Base-by-base conservation (phyloP, 2,113 vertebrate genomes). In the Callopanchax toddi region DNA sequence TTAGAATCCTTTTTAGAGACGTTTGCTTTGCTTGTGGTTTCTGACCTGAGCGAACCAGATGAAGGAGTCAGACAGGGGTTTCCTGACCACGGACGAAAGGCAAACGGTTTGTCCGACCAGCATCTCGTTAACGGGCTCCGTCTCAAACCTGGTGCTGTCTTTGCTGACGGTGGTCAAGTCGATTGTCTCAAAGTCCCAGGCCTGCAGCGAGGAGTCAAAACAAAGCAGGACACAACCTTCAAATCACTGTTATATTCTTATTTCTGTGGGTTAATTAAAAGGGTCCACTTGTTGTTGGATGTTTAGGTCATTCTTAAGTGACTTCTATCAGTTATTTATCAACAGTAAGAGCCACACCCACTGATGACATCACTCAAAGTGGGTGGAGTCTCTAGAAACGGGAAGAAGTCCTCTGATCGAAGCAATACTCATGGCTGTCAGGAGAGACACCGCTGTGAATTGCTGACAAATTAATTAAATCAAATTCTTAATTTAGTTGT, bases 21-120 rank as follows among this genome's bases (percentile, higher is more conserved):
- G 64, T 13, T 12, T 60, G 50, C 48, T 39, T 39, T 1, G 2
- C 37, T 36, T 48, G 16, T 11, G 2, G 6, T 9, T 86, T 79
- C 72, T 48, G 26, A 98, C 97, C 95, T 99, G 97, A 85, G 96
- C 95, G 23, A 94, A 95, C 95, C 97, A 99, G 85, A 96, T 4
- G 3, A 89, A 91, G 23, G 92, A 88, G 67, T 91, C 94, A 0
- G 49, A 46, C 15, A 87, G 67, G 53, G 73, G 40, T 77, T 92
- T 91, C 92, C 92, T 94, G 74, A 94, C 92, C 89, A 96, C 86
- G 34, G 91, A 99, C 43, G 75, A 91, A 59, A 98, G 91, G 57
- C 89, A 93, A 49, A 95, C 95, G 2, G 92, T 89, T 62, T 87
- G 93, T 34, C 93, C 94, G 2, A 99, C 78, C 49, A 86, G 67